Conservation (phyloP, 2,888 invertebrate genomes). For the Druceiella hillmani region DNA sequence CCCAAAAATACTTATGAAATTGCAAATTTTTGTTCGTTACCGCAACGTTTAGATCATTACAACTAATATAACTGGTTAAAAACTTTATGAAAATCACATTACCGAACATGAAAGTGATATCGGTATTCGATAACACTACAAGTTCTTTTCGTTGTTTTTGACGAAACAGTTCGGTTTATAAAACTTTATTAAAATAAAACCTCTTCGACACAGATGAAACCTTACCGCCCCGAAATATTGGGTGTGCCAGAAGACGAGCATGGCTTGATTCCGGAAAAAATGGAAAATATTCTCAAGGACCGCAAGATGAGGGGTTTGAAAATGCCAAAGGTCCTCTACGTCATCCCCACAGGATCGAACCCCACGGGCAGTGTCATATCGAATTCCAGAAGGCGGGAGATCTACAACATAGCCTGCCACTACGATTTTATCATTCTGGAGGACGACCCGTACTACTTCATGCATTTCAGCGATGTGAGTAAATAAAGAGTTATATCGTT, state of each 20-base stretch:
- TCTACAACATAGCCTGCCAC: constrained; percentile 69
- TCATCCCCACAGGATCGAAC: constrained; percentile 72
- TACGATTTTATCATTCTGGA: constrained; percentile 75
- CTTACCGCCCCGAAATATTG: constrained; percentile 59
- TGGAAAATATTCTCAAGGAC: constrained; percentile 52
- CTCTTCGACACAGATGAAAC: constrained; percentile 54
- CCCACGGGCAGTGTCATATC: constrained; percentile 69
- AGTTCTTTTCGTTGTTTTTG: too few species aligned
- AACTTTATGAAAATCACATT: too few species aligned
- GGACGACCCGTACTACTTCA: constrained; percentile 78
- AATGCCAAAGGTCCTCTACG: constrained; percentile 68
- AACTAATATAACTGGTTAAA: too few species aligned
- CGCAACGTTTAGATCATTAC: too few species aligned
- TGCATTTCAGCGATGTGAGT: constrained; percentile 62
- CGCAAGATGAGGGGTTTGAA: constrained; percentile 41
- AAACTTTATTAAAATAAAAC: not conserved
- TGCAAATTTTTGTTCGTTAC: too few species aligned
- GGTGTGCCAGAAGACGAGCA: constrained; percentile 64
- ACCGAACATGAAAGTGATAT: too few species aligned
- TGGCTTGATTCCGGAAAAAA: constrained; percentile 58
- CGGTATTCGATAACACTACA: too few species aligned
- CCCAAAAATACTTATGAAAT: too few species aligned
- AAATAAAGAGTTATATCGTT: too few species aligned
- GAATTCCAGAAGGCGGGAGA: constrained; percentile 57
- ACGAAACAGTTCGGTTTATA: too few species aligned